phyloP scores from a whole-genome alignment of 2,113 vertebrate genomes.

The Typhlomys cinereus region DNA sequence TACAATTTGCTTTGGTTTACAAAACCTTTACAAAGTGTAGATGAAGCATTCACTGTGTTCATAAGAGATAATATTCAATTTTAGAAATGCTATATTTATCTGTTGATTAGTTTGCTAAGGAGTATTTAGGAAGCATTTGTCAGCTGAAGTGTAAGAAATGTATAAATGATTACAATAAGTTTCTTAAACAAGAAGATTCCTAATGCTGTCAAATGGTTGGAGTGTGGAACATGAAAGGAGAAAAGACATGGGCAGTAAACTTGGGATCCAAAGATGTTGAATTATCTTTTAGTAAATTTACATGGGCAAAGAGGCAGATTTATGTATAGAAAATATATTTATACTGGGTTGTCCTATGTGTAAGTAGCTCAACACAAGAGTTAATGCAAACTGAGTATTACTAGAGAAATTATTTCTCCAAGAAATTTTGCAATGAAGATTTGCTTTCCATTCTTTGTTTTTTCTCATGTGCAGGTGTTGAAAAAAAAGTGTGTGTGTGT shows the following conservation, averaged over 20 bases:
- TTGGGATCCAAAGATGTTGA: not conserved
- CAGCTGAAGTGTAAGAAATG: not conserved
- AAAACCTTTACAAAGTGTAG: not conserved
- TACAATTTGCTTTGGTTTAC: not conserved
- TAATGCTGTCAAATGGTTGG: not conserved
- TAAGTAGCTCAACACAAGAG: not conserved
- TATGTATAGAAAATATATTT: conserved; percentile 27
- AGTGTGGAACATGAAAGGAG: not conserved
- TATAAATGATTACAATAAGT: not conserved
- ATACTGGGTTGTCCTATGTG: not conserved
- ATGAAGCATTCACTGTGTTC: not conserved
- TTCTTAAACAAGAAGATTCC: not conserved
- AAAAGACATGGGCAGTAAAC: not conserved
- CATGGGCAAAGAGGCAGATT: not conserved
- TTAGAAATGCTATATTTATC: not conserved
- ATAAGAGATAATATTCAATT: not conserved
- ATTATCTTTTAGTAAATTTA: not conserved
- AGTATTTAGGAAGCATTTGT: not conserved
- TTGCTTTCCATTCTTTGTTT: conserved; percentile 24
- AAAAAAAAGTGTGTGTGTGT: no score
- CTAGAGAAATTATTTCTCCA: not conserved
- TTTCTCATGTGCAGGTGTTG: no score
- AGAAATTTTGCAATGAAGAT: conserved; percentile 32
- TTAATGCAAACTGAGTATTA: not conserved
- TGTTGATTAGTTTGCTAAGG: not conserved